Evolutionary conservation across 2,113 vertebrate species (phyloP).

Genomic region (Corapipo altera): DNA sequence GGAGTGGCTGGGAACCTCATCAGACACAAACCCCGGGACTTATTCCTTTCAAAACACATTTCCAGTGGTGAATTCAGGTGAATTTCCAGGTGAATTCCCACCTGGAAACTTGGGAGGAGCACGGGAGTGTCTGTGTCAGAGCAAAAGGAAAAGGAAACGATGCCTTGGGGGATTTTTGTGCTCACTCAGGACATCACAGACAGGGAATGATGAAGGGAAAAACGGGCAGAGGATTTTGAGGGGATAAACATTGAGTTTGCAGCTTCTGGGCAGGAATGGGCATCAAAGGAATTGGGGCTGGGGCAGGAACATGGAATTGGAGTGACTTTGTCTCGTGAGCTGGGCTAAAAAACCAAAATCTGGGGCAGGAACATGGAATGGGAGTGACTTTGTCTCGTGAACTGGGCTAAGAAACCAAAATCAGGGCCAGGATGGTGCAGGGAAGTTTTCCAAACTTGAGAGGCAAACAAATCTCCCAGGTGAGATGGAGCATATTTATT

Average conservation of each 20-base stretch:
- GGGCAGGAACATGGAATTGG: too few species aligned
- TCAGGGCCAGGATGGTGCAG: not conserved
- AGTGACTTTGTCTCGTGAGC: too few species aligned
- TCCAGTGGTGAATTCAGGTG: not conserved
- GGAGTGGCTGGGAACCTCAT: slow-evolving; percentile 6
- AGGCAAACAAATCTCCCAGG: not conserved
- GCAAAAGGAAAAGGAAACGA: not conserved
- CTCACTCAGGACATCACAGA: not conserved
- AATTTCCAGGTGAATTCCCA: not conserved
- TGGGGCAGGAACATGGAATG: rapidly evolving
- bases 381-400: rapidly evolving
- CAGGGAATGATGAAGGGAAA: not conserved
- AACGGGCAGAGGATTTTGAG: not conserved
- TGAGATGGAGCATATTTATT: rapidly evolving
- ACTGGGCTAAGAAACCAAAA: not conserved
- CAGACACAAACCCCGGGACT: not conserved
- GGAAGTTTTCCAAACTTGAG: not conserved
- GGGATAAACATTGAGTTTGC: not conserved
- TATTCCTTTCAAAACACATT: not conserved
- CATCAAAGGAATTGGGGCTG: not conserved
- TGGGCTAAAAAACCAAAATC: too few species aligned
- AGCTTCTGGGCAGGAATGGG: not conserved
- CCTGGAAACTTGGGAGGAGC: not conserved
- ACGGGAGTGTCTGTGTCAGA: not conserved
- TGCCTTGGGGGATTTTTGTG: not conserved